These are phyloP conservation scores for Steinernema hermaphroditum DNA, from an alignment of 2,888 invertebrate genomes.

Conservation along the genomic window DNA sequence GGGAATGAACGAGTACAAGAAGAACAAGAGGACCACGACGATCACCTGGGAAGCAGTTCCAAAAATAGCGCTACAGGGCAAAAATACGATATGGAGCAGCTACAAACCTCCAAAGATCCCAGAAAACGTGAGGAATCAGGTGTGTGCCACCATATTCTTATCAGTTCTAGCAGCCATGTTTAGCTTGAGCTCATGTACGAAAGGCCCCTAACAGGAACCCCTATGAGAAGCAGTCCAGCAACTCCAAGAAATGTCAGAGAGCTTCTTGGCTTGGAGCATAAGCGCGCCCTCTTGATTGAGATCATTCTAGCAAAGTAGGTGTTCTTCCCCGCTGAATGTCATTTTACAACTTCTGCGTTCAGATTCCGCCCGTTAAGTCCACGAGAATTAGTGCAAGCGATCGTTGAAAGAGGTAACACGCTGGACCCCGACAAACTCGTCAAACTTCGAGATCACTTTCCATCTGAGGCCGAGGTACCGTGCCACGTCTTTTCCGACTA, in stretches of 20 bases:
- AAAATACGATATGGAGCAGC: slow-evolving; percentile 27
- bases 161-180: too few relatives aligned
- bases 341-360: background rate
- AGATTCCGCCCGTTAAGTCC: slow-evolving; percentile 19
- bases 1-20: slow-evolving; percentile 23
- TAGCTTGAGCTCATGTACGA: background rate
- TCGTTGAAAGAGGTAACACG: background rate
- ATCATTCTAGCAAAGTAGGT: slow-evolving; percentile 19
- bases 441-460: slow-evolving; percentile 24
- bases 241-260: background rate
- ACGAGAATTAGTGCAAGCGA: background rate
- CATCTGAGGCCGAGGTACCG: slow-evolving; percentile 1
- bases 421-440: slow-evolving; percentile 23
- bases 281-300: slow-evolving; percentile 8
- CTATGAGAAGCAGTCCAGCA: background rate
- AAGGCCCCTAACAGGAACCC: slow-evolving; percentile 12
- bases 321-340: too few relatives aligned
- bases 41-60: slow-evolving; percentile 24
- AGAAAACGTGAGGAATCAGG: background rate
- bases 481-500: background rate
- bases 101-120: slow-evolving; percentile 17
- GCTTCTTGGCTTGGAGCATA: slow-evolving; percentile 27
- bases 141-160: too few relatives aligned
- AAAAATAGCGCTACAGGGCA: slow-evolving; percentile 2
- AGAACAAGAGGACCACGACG: slow-evolving; percentile 26